Evolutionary conservation across 2,113 vertebrate genomes (phyloP).

Genomic region (Brachypodius melanocephalos): DNA sequence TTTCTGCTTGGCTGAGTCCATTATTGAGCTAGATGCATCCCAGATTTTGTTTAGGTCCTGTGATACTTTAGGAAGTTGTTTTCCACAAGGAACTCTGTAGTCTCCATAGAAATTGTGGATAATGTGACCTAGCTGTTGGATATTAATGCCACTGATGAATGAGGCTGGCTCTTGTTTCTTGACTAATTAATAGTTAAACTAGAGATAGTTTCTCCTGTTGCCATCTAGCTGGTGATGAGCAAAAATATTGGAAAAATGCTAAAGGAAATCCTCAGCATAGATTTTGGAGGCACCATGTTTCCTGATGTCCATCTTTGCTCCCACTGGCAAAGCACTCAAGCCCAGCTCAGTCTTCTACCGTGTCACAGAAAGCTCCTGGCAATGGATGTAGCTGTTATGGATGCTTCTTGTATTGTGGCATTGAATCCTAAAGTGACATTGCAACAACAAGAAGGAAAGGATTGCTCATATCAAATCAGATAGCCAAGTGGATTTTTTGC

Average conservation of each 20-base stretch:
- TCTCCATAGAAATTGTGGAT: not conserved
- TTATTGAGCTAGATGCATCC: not conserved
- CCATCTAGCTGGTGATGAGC: not conserved
- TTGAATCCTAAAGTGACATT: not conserved
- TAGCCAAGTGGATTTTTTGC: not conserved
- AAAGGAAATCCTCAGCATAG: not conserved
- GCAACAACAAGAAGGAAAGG: not conserved
- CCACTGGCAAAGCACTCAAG: not conserved
- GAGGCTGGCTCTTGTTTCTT: not conserved
- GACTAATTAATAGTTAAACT: not conserved
- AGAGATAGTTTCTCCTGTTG: not conserved
- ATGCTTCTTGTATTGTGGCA: rapidly evolving
- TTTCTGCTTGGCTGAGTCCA: conserved; percentile 20
- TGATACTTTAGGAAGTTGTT: not conserved
- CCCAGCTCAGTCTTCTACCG: rapidly evolving
- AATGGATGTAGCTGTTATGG: rapidly evolving
- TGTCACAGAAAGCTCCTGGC: rapidly evolving
- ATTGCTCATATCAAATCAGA: not conserved
- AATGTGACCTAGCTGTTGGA: not conserved
- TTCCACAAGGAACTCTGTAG: not conserved
- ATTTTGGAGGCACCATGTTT: not conserved
- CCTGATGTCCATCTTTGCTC: not conserved
- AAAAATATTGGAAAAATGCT: not conserved
- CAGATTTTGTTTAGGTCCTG: not conserved
- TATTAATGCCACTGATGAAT: not conserved